These are phyloP conservation scores for Percina caprodes DNA, from an alignment of 2,113 vertebrate genomes.

Conservation along the genomic window DNA sequence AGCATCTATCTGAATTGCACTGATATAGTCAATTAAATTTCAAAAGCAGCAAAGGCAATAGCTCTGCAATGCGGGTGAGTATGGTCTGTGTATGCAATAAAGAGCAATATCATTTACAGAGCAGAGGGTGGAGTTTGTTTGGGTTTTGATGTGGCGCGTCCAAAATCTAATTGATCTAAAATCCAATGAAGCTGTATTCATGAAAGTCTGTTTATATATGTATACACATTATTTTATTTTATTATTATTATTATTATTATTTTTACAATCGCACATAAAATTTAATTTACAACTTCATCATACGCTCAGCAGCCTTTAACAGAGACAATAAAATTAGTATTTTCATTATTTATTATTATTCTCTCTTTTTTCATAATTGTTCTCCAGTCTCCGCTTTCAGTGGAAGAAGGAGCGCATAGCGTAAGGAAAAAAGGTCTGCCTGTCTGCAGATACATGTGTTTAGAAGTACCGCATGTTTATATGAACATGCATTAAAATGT, in stretches of 20 bases:
- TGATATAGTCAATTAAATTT: conserved; percentile 14
- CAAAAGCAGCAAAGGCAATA: conserved; percentile 4
- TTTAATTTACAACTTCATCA: conserved; percentile 36
- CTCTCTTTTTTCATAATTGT: conserved; percentile 14
- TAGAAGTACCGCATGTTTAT: neutral
- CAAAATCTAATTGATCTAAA: conserved; percentile 48
- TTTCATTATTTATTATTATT: no score
- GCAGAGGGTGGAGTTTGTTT: conserved; percentile 32
- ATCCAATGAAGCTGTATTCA: conserved; percentile 44
- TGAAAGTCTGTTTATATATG: conserved; percentile 24
- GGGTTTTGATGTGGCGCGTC: conserved; percentile 50
- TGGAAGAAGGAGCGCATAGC: neutral
- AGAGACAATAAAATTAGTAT: conserved; percentile 21
- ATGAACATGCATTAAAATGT: neutral
- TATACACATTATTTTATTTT: neutral
- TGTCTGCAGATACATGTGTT: neutral
- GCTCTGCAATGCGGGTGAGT: neutral
- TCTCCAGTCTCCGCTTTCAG: neutral
- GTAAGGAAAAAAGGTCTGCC: neutral
- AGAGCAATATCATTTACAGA: conserved; percentile 45
- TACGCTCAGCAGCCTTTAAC: neutral
- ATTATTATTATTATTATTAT: no score
- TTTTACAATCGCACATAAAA: conserved; percentile 40
- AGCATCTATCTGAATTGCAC: conserved; percentile 1
- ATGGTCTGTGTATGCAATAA: conserved; percentile 45